Evolutionary conservation across 1,140 invertebrate species (phyloP).

Genomic region (Bombus balteatus): DNA sequence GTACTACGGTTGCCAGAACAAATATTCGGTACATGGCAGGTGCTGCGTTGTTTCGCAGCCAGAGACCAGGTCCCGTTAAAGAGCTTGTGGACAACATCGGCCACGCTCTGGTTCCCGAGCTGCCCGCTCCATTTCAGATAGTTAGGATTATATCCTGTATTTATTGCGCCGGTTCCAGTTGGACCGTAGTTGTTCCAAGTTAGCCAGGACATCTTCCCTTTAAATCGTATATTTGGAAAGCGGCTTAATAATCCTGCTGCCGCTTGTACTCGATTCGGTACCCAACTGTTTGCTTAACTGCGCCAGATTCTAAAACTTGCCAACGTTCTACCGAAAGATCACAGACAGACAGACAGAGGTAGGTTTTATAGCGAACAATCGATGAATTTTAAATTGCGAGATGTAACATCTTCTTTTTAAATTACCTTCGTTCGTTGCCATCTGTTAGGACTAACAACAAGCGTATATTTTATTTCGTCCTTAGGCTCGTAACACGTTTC

Average conservation of each 20-base stretch:
- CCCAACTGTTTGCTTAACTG: neutral
- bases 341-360: too few relatives aligned
- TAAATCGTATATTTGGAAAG: constrained; percentile 1
- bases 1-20: constrained; percentile 38
- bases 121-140: constrained; percentile 24
- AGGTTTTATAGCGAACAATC: too few relatives aligned
- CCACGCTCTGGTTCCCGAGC: neutral
- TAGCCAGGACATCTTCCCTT: neutral
- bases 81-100: constrained; percentile 17
- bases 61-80: constrained; percentile 8
- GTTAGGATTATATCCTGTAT: constrained; percentile 40
- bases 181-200: neutral
- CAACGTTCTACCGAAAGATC: neutral
- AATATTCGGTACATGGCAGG: constrained; percentile 46
- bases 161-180: constrained; percentile 15
- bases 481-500: too few relatives aligned
- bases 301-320: neutral
- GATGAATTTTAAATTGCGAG: too few relatives aligned
- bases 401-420: too few relatives aligned
- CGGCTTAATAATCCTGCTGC: neutral
- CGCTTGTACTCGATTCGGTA: neutral
- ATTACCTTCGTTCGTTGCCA: too few relatives aligned
- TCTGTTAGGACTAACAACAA: too few relatives aligned
- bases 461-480: too few relatives aligned
- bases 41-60: constrained; percentile 29